phyloP scores from a whole-genome alignment of 2,113 vertebrate species.

The Ceratotherium simum region DNA sequence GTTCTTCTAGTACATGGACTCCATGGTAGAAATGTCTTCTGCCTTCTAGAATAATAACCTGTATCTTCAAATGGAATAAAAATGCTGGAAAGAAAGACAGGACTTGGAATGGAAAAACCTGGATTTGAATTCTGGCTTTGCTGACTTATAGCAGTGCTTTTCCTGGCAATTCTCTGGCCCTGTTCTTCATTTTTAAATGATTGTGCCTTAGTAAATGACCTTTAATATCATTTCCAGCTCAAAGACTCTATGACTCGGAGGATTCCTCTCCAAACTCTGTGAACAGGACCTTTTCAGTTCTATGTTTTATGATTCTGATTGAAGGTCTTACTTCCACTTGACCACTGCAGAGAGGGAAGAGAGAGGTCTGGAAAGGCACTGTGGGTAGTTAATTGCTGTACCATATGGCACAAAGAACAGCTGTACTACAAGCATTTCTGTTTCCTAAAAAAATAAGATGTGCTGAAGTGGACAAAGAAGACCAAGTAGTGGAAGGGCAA shows the following conservation, averaged over 20 bases:
- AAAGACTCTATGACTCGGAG: background rate
- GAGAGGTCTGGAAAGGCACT: background rate
- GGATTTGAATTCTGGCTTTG: background rate
- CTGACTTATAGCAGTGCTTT: background rate
- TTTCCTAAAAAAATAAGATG: constrained; percentile 3
- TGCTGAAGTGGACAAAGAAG: constrained; percentile 31
- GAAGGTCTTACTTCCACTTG: constrained; percentile 10
- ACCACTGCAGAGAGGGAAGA: background rate
- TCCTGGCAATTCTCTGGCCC: background rate
- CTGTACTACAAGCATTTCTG: background rate
- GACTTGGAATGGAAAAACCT: background rate
- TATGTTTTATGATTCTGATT: constrained; percentile 33
- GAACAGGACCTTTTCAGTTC: constrained; percentile 45
- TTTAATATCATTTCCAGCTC: background rate
- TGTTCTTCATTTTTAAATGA: constrained; percentile 17
- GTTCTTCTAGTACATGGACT: background rate
- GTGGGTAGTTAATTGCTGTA: background rate
- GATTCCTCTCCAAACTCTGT: background rate
- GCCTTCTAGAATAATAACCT: background rate
- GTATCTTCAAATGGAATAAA: background rate
- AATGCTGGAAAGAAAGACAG: background rate
- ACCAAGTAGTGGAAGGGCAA: background rate
- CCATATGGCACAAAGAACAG: constrained; percentile 31
- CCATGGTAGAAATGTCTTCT: background rate
- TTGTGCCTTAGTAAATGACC: background rate